Base-by-base conservation (phyloP, 2,888 invertebrate genomes). In the Eulithis prunata region DNA sequence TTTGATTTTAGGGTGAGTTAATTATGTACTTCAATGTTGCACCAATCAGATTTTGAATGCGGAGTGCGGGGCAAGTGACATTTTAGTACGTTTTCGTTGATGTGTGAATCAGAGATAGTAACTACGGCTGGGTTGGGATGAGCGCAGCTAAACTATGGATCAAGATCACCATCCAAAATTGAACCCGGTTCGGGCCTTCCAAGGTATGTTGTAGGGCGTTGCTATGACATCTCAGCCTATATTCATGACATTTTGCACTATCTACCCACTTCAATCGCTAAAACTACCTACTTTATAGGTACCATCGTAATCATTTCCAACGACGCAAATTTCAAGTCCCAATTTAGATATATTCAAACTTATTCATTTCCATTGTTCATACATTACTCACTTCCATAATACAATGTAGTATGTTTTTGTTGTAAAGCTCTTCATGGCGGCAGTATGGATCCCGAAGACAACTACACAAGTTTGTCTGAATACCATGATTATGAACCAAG, bases 401-500 rank as follows among this genome's bases (percentile, higher is more conserved):
- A 12, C 11, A 59, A 14, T 59, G 46, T 46, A 32, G 32, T 32
- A 32, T 32, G 4, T 57, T 21, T 49, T 45, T 66, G 57, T 66
- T 62, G 53, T 56, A 57, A 75, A 90, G 92, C 86, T 73, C 81
- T 89, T 3, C 88, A 91, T 72, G 89, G 86, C 49, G 80, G 75
- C 71, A 80, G 72, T 65, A 72, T 77, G 66, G 94, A 95, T 74
- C 90, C 93, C 66, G 97, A 97, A 71, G 98, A 97, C 80, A 94
- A 96, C 8, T 96, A 96, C 85, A 97, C 97, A 59, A 98, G 98
- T 88, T 94, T 98, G 67, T 98, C 98, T 43, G 98, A 98, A 89
- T 96, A 96, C 85, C 97, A 98, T 85, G 98, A 98, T 90, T 97
- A 98, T 86, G 99, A 99, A 87, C 98, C 98, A 12, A 97, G 98